Conservation (phyloP, 2,797 vertebrate species). For the Apogon talboti region DNA sequence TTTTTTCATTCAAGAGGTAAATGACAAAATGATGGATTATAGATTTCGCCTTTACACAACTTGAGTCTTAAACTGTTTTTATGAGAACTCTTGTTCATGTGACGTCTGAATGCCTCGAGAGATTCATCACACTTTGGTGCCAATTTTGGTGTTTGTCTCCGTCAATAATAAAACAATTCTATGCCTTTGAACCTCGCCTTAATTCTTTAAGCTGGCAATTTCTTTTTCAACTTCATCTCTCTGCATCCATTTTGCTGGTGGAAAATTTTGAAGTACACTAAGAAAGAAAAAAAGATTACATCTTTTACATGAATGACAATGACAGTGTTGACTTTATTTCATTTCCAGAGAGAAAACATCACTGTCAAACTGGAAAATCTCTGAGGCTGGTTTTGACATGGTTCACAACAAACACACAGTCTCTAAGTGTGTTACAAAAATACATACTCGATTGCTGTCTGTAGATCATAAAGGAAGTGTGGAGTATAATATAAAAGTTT, state of each 20-base stretch:
- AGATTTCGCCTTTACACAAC: too few relatives aligned
- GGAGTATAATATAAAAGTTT: too few relatives aligned
- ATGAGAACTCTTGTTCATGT: too few relatives aligned
- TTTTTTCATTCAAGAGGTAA: background rate
- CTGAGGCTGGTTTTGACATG: constrained; percentile 1
- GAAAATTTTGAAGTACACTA: too few relatives aligned
- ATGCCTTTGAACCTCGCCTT: background rate
- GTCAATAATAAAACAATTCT: background rate
- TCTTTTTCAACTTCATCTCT: background rate
- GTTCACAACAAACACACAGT: background rate
- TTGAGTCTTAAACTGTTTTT: too few relatives aligned
- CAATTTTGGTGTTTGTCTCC: background rate
- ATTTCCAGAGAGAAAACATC: too few relatives aligned
- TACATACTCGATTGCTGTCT: constrained; percentile 6
- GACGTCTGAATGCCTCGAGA: too few relatives aligned
- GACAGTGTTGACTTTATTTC: too few relatives aligned
- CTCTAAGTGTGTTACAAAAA: constrained; percentile 2
- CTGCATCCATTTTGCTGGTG: background rate
- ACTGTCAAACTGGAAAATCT: background rate
- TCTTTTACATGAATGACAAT: too few relatives aligned
- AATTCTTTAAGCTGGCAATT: background rate
- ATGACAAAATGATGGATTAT: too few relatives aligned
- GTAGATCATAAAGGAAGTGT: constrained; percentile 1
- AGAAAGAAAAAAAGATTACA: too few relatives aligned
- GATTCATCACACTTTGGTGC: background rate